Conservation (phyloP, 1,140 invertebrate genomes). For the Venturia canescens region DNA sequence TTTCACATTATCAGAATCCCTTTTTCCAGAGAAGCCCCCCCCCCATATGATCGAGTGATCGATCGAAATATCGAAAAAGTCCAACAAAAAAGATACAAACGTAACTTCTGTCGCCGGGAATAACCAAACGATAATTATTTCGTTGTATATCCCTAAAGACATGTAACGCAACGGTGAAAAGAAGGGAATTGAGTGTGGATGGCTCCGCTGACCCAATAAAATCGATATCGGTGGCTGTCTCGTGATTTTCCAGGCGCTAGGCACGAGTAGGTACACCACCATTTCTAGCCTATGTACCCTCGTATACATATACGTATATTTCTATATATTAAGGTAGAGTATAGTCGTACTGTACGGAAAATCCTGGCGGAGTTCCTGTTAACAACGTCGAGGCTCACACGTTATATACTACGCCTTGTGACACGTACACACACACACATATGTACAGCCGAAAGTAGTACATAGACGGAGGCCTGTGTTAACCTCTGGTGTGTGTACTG, state of each 20-base stretch:
- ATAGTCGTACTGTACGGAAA: constrained; percentile 15
- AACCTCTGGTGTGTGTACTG: constrained; percentile 44
- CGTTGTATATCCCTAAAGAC: constrained; percentile 13
- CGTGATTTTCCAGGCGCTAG: constrained; percentile 27
- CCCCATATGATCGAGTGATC: too few relatives aligned
- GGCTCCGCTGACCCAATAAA: constrained; percentile 35
- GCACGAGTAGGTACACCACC: not conserved
- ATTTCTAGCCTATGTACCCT: not conserved
- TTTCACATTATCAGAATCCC: too few relatives aligned
- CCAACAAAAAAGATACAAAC: too few relatives aligned
- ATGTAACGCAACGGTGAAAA: not conserved
- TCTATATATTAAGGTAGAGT: not conserved
- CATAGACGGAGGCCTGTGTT: not conserved
- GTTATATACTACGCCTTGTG: constrained; percentile 49
- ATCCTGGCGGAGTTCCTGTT: constrained; percentile 34
- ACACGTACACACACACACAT: constrained; percentile 46
- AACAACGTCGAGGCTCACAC: constrained; percentile 37
- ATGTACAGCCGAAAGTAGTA: not conserved
- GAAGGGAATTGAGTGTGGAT: constrained; percentile 17
- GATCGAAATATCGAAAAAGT: too few relatives aligned
- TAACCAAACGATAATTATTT: not conserved
- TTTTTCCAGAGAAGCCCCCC: too few relatives aligned
- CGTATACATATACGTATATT: not conserved
- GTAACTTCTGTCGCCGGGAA: too few relatives aligned
- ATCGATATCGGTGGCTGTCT: constrained; percentile 41